phyloP scores from a whole-genome alignment of 2,113 vertebrate species.

The Ophthalmolycus amberensis region DNA sequence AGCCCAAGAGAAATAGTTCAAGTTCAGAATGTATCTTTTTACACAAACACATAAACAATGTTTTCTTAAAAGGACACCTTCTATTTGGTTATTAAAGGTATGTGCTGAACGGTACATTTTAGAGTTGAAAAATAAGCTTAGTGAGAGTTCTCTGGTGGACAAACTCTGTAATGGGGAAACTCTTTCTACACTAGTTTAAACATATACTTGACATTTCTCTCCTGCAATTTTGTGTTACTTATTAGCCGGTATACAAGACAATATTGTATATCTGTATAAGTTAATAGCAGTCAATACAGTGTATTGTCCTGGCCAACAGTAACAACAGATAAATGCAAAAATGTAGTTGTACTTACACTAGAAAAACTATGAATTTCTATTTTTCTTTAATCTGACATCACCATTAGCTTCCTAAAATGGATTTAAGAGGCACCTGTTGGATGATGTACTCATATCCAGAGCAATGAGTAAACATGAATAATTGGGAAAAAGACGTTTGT shows the following conservation, averaged over 20 bases:
- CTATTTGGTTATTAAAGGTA: neutral
- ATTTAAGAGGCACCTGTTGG: neutral
- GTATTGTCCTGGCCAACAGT: neutral
- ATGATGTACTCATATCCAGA: neutral
- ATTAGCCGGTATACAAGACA: neutral
- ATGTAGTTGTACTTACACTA: neutral
- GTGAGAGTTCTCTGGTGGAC: too few relatives aligned
- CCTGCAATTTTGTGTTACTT: too few relatives aligned
- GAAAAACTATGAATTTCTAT: too few relatives aligned
- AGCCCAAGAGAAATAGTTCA: neutral
- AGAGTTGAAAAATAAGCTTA: too few relatives aligned
- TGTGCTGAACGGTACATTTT: neutral
- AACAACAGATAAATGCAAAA: neutral
- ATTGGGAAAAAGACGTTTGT: neutral
- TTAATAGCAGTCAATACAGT: too few relatives aligned
- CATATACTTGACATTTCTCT: neutral
- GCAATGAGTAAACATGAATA: neutral
- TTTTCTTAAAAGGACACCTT: neutral
- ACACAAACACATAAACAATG: neutral
- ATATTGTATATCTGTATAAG: neutral
- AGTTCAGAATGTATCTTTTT: neutral
- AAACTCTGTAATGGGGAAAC: too few relatives aligned
- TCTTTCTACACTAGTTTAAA: neutral
- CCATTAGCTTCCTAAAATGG: neutral
- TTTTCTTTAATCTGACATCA: neutral